These are phyloP conservation scores for Sisor rabdophorus DNA, from an alignment of 2,113 vertebrate species.

Conservation along the genomic window DNA sequence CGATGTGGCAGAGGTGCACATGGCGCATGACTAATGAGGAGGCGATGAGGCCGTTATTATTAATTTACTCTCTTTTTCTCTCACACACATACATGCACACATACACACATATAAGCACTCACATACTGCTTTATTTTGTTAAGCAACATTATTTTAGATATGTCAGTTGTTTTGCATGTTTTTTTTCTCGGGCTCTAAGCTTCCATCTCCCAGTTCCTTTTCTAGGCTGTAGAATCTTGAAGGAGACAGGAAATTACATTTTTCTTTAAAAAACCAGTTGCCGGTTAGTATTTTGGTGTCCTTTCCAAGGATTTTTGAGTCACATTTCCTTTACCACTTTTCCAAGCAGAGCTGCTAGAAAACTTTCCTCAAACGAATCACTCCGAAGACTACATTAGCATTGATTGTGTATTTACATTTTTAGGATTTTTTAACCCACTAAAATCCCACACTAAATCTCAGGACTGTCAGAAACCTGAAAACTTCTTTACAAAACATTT, in stretches of 20 bases:
- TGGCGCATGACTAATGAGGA: neutral
- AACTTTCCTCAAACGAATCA: too few relatives aligned
- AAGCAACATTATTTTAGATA: neutral
- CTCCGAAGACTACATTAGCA: too few relatives aligned
- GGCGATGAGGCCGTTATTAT: neutral
- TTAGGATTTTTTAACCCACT: neutral
- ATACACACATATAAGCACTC: too few relatives aligned
- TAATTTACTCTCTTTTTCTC: neutral
- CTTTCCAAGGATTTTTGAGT: constrained; percentile 48
- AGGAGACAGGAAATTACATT: constrained; percentile 46
- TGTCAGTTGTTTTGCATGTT: constrained; percentile 12
- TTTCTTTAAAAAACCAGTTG: constrained; percentile 45
- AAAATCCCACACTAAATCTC: neutral
- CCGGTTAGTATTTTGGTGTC: constrained; percentile 32
- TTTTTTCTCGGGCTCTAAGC: constrained; percentile 35
- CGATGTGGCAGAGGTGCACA: neutral
- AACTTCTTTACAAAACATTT: too few relatives aligned
- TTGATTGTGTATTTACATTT: neutral
- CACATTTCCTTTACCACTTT: constrained; percentile 31
- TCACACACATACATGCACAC: too few relatives aligned
- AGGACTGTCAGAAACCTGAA: neutral
- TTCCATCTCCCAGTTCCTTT: constrained; percentile 2
- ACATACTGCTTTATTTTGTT: too few relatives aligned
- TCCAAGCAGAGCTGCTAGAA: constrained; percentile 47
- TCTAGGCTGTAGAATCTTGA: constrained; percentile 2